These are phyloP conservation scores for Axea sp. DNA, from an alignment of 2,888 invertebrate species.

Conservation along the genomic window DNA sequence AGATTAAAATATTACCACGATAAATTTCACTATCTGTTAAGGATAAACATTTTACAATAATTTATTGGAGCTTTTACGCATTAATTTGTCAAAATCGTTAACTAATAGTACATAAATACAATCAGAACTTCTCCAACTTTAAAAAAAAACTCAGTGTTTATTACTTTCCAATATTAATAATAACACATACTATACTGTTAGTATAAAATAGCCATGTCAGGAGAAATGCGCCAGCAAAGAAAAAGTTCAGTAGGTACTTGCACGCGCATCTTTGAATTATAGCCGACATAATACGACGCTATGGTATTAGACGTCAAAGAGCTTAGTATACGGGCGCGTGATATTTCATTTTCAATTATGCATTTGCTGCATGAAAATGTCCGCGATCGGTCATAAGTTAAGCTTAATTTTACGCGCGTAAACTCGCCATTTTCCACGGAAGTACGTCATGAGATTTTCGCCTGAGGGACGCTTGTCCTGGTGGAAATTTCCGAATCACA, in stretches of 20 bases:
- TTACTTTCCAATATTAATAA: slow-evolving; percentile 59
- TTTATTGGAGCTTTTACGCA: too few relatives aligned
- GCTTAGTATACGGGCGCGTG: slow-evolving; percentile 46
- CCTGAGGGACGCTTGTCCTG: slow-evolving; percentile 1
- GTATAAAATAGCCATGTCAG: slow-evolving; percentile 41
- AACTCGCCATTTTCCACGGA: slow-evolving; percentile 48
- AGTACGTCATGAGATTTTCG: slow-evolving; percentile 19
- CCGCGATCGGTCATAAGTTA: slow-evolving; percentile 52
- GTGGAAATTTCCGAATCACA: slow-evolving; percentile 50
- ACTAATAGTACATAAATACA: slow-evolving; percentile 37
- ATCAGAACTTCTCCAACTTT: slow-evolving; percentile 7
- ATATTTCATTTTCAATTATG: slow-evolving; percentile 63
- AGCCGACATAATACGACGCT: slow-evolving; percentile 62
- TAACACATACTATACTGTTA: slow-evolving; percentile 32
- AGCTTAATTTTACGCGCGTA: slow-evolving; percentile 51
- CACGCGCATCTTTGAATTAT: slow-evolving; percentile 61
- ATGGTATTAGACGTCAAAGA: slow-evolving; percentile 58
- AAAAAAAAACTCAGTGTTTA: slow-evolving; percentile 39
- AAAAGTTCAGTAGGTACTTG: slow-evolving; percentile 36
- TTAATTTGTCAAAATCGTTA: slow-evolving; percentile 46
- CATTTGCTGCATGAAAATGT: slow-evolving; percentile 57
- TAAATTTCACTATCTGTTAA: too few relatives aligned
- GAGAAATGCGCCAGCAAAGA: slow-evolving; percentile 43
- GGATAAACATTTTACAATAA: too few relatives aligned
- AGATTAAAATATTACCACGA: too few relatives aligned